Percentiles rank a stretch among this genome's conserved stretches.
These are phyloP conservation scores for Hoplostethus atlanticus DNA, from an alignment of 2,797 vertebrate species.

Conservation along the genomic window DNA sequence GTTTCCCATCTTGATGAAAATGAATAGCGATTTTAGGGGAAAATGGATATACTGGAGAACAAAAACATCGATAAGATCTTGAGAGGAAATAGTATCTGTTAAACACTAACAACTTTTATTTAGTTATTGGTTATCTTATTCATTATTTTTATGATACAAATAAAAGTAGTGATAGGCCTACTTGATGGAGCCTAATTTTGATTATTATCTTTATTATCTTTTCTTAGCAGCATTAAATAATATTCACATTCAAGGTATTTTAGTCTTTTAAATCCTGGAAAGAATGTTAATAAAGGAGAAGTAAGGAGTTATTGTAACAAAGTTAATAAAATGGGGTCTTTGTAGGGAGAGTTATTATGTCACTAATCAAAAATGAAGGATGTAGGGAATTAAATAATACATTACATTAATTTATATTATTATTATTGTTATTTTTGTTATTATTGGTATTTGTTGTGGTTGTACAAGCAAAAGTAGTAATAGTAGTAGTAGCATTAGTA, in stretches of 20 bases:
- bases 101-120: constrained; percentile 9
- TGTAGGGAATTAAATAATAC: too few relatives aligned
- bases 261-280: too few relatives aligned
- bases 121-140: neutral
- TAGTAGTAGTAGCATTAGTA: constrained; percentile 9
- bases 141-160: neutral
- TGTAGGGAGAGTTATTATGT: too few relatives aligned
- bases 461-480: too few relatives aligned
- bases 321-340: too few relatives aligned
- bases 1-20: constrained; percentile 46
- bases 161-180: neutral
- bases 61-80: constrained; percentile 27
- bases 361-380: too few relatives aligned
- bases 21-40: constrained; percentile 24
- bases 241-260: neutral
- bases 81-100: constrained; percentile 18
- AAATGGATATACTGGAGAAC: constrained; percentile 17
- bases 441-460: too few relatives aligned
- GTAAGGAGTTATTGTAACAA: too few relatives aligned
- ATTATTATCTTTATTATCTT: neutral
- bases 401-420: too few relatives aligned
- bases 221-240: neutral
- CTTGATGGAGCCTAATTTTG: neutral
- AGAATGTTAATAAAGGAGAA: too few relatives aligned
- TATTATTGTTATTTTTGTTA: too few relatives aligned